A percentile compares a stretch with the other conserved stretches of the same genome.
These are phyloP conservation scores for Tiphia femorata DNA, from an alignment of 2,888 invertebrate genomes.

Conservation along the genomic window DNA sequence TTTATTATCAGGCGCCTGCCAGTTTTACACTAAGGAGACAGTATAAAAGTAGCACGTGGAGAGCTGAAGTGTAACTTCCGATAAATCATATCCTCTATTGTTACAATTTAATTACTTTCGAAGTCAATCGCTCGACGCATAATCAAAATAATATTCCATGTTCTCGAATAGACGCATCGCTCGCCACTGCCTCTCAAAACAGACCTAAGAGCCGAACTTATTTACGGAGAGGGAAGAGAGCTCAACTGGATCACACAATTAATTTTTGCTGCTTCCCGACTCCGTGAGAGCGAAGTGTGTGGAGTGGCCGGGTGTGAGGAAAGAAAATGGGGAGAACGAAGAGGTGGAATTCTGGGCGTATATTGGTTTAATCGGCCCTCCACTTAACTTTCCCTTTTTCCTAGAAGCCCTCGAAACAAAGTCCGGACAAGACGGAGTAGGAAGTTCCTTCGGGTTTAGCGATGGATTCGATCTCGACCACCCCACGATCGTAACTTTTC, in stretches of 20 bases:
- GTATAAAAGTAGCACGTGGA: no score
- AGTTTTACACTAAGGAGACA: no score
- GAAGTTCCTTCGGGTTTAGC: constrained; percentile 33
- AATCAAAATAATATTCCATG: no score
- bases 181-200: no score
- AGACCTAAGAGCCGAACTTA: no score
- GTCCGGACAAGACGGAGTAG: constrained; percentile 41
- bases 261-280: constrained; percentile 17
- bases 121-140: no score
- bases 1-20: no score
- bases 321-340: constrained; percentile 31
- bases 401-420: constrained; percentile 38
- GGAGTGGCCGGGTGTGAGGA: constrained; percentile 7
- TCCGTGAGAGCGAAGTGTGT: background rate
- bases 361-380: constrained; percentile 47
- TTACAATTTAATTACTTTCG: no score
- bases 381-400: constrained; percentile 35
- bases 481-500: constrained; percentile 34
- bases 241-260: constrained; percentile 21
- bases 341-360: constrained; percentile 25
- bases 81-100: no score
- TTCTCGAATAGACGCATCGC: no score
- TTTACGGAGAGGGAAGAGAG: no score
- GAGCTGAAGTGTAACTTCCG: no score
- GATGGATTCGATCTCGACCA: constrained; percentile 35